A percentile compares a stretch with the other conserved stretches of the same genome.
Conservation (phyloP, 2,797 vertebrate species). For the Cossypha heuglini region DNA sequence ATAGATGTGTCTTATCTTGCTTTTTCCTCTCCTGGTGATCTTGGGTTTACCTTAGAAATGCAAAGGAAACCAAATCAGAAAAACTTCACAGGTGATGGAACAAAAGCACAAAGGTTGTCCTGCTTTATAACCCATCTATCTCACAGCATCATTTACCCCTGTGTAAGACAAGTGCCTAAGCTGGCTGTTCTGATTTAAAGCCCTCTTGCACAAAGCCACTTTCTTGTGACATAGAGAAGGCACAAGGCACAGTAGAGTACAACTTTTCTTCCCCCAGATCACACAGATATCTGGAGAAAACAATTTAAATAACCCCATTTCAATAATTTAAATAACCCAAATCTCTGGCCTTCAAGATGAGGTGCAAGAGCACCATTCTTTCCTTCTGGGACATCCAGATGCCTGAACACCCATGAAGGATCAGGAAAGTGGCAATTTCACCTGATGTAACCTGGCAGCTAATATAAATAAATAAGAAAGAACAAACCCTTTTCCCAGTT, state of each 20-base stretch:
- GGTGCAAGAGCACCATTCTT: not conserved
- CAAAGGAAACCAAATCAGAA: not conserved
- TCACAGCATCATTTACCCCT: not conserved
- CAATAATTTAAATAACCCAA: not conserved
- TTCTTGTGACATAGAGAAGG: not conserved
- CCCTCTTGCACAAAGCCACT: not conserved
- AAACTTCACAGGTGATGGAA: not conserved
- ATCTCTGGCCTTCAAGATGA: not conserved
- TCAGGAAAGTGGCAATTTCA: not conserved
- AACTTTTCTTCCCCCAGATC: not conserved
- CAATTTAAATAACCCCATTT: not conserved
- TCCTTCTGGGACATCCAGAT: not conserved
- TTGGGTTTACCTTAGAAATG: not conserved
- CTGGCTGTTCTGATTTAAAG: not conserved
- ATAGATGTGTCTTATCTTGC: not conserved
- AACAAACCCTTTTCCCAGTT: not conserved
- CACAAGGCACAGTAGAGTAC: not conserved
- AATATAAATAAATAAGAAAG: not conserved
- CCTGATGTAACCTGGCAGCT: not conserved
- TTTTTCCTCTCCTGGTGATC: not conserved
- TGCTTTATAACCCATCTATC: not conserved
- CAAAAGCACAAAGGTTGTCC: not conserved
- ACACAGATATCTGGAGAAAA: not conserved
- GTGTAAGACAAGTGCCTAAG: not conserved
- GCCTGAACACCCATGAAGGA: not conserved